A percentile compares a stretch with the other conserved stretches of the same genome.
Conservation (phyloP, 2,113 vertebrate species). For the Butorides virescens region DNA sequence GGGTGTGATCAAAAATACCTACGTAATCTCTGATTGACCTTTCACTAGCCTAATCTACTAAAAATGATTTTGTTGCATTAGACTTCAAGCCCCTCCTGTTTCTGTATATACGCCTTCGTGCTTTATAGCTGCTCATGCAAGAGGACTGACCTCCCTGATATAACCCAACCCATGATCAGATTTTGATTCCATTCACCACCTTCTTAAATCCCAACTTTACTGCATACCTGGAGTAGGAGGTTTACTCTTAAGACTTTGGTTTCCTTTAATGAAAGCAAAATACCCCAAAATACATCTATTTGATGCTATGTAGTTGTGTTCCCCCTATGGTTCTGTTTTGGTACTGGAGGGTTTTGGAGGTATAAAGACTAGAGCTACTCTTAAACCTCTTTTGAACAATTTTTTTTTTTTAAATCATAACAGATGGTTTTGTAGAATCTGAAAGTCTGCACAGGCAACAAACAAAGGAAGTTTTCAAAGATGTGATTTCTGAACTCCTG, state of each 20-base stretch:
- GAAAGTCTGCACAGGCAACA: background rate
- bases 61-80: background rate
- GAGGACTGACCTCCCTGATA: background rate
- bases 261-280: background rate
- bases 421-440: background rate
- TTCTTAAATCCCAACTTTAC: background rate
- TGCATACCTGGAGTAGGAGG: background rate
- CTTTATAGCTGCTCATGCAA: background rate
- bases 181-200: background rate
- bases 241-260: background rate
- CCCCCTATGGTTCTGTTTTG: background rate
- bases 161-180: background rate
- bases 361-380: background rate
- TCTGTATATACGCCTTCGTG: background rate
- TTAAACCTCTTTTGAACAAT: background rate
- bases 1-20: background rate
- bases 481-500: background rate
- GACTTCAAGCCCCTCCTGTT: background rate
- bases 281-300: background rate
- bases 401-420: background rate
- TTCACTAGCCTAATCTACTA: background rate
- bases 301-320: background rate
- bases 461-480: background rate
- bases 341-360: background rate
- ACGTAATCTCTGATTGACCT: background rate